A percentile compares a stretch with the other conserved stretches of the same genome.
Evolutionary conservation across 2,888 invertebrate species (phyloP).

Genomic region (Pterobdella sp.): DNA sequence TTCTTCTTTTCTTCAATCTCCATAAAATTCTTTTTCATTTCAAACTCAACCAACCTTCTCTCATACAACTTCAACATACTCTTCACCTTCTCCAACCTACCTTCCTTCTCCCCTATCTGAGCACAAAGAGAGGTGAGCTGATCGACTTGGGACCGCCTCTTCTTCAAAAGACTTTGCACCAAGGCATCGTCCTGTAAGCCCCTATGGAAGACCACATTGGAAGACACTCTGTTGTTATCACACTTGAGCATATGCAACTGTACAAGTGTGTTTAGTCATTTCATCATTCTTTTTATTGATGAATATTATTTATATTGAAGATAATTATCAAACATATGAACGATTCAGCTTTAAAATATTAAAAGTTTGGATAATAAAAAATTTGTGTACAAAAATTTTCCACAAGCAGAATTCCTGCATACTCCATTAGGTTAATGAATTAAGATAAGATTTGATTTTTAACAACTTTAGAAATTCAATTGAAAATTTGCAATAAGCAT

Average conservation of each 20-base stretch:
- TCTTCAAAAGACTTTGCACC: background rate
- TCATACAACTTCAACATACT: background rate
- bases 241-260: conserved; percentile 10
- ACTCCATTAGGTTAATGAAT: too few species aligned
- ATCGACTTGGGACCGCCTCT: background rate
- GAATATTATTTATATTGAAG: too few species aligned
- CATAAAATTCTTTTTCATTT: background rate
- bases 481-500: too few species aligned
- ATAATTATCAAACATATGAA: too few species aligned
- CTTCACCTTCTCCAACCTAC: background rate
- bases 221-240: background rate
- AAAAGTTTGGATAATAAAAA: too few species aligned
- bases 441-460: too few species aligned
- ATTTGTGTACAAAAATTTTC: too few species aligned
- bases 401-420: too few species aligned
- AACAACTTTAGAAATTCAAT: too few species aligned
- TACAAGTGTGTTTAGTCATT: too few species aligned
- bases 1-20: background rate
- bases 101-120: background rate
- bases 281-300: too few species aligned
- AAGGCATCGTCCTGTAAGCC: background rate
- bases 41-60: background rate
- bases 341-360: too few species aligned
- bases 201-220: background rate
- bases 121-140: background rate